phyloP scores from a whole-genome alignment of 2,797 vertebrate genomes.

The Pachyuromys duprasi region DNA sequence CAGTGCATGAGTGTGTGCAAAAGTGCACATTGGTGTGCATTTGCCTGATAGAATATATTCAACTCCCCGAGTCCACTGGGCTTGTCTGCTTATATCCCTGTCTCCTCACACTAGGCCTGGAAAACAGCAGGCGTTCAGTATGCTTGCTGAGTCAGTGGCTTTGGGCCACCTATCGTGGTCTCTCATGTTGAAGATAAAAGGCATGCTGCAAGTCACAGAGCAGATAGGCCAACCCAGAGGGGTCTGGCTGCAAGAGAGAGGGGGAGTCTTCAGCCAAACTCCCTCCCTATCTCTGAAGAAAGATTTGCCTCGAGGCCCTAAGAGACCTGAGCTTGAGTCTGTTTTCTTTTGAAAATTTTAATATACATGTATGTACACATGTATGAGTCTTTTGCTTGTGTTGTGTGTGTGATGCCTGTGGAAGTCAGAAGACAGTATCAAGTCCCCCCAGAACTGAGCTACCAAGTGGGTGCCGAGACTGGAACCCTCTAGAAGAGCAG shows the following conservation, averaged over 20 bases:
- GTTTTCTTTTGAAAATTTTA: neutral
- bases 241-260: neutral
- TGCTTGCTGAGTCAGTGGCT: neutral
- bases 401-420: too few relatives aligned
- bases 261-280: neutral
- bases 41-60: neutral
- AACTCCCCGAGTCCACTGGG: neutral
- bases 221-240: neutral
- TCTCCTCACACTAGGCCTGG: neutral
- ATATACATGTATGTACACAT: too few relatives aligned
- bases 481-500: neutral
- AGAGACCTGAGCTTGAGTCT: neutral
- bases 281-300: neutral
- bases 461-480: neutral
- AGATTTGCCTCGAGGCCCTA: neutral
- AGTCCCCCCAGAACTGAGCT: neutral
- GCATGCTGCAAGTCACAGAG: neutral
- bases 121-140: fast-evolving
- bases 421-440: neutral
- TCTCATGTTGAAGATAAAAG: neutral
- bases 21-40: neutral
- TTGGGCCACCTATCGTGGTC: neutral
- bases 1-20: neutral
- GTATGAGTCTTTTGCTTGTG: neutral
- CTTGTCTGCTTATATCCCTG: too few relatives aligned